Evolutionary conservation across 2,888 invertebrate species (phyloP), one percentile per base, ranked within the genome.

Genomic region (Argyresthia albistria): DNA sequence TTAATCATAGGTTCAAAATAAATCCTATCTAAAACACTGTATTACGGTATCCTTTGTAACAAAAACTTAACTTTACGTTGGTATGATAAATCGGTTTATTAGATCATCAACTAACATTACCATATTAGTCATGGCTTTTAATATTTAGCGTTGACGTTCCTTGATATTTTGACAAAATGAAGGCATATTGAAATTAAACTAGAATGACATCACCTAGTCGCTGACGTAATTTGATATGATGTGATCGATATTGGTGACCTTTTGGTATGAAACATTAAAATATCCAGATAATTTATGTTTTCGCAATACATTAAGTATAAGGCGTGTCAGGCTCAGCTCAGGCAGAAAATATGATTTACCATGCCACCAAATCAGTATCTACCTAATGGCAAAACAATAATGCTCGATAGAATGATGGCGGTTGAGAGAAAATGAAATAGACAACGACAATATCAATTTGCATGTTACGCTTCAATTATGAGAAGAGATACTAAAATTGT

Each of bases 91-190:
- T 45, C 8, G 35, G n/a, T 14, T 25, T 43, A 46, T 56, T 51
- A 39, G 53, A 53, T 56, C 56, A 55, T 53, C 55, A 45, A 8
- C 51, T 35, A 14, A 48, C 37, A 48, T 39, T 52, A 50, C 53
- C 51, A 52, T 52, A 52, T 52, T 53, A 52, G 53, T 56, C 54
- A 53, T 55, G 14, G 35, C 35, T 47, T n/a, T 25, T 25, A 25
- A 25, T 25, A 25, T 2, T 25, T 25, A 25, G 25, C 35, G 35
- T 4, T 47, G 8, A 35, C 35, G 35, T 11, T 10, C 14, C 14
- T 45, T 15, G 15, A 10, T 25, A 25, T 45, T 39, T 45, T 36
- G 47, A 47, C 47, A 47, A 35, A 47, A 46, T 35, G 4, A 46
- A 11, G 12, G n/a, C 16, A 16, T 47, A 11, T 35, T 47, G n/a